Evolutionary conservation across 2,797 vertebrate species (phyloP), one percentile per base, ranked within the genome.

Genomic region (Bucorvus abyssinicus): DNA sequence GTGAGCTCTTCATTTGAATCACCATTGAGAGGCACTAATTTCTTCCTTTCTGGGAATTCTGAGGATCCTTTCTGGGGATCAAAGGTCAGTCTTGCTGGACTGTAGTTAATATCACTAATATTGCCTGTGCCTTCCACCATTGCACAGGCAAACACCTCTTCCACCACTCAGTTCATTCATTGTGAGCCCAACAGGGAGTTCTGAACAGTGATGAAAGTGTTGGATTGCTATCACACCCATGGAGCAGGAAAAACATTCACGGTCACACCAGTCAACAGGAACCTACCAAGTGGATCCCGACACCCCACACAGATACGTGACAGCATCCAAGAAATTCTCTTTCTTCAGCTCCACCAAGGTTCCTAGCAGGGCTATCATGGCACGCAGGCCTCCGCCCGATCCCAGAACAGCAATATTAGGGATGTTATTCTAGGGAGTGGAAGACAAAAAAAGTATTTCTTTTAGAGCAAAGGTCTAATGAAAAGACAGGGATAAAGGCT

Each of bases 281-380:
- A 94, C 96, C 86, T 95, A 97, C 96, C 97, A 97, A 69, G 96
- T 97, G 36, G 96, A 96, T 45, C 97, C 96, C 0, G 96, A 97
- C 22, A 95, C 93, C 0, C 92, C 94, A 36, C 95, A 84, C 19
- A 97, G 73, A 53, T 97, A 97, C 8, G 60, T 96, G 50, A 95
- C 21, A 18, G 82, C 55, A 40, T 97, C 96, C 82, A 97, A 89
- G 30, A 97, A 10, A 26, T 81, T 90, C 19, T 83, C 57, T 13
- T 91, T 81, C 50, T 89, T 87, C 78, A 97, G 60, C 53, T 93
- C 91, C 16, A 27, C 38, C 75, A 97, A 90, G 47, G 90, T 87
- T 14, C 95, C 95, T 16, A 93, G 90, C 36, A 90, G 65, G 24
- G 91, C 89, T 23, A 97, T 78, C 80, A 89, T 93, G 52, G 97